A percentile compares a stretch with the other conserved stretches of the same genome.
phyloP scores from a whole-genome alignment of 2,797 vertebrate species.

The Odontamblyopus lacepedii region DNA sequence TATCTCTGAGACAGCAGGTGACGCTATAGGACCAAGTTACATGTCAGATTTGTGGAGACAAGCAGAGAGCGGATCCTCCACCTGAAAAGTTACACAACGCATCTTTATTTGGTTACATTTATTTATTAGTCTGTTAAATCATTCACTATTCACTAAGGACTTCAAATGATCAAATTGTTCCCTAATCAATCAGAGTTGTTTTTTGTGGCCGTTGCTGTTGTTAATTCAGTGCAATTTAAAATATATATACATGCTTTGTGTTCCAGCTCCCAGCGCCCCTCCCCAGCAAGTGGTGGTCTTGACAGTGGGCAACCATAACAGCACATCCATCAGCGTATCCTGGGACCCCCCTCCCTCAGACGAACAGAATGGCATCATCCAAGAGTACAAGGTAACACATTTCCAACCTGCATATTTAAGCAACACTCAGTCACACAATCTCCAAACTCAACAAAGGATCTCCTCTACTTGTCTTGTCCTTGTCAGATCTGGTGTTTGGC shows the following conservation, averaged over 20 bases:
- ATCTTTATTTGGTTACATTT: not conserved
- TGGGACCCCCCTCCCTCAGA: constrained; percentile 96
- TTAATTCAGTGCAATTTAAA: not conserved
- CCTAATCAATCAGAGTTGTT: not conserved
- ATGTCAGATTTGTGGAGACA: too few species aligned
- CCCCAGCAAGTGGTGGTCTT: constrained; percentile 96
- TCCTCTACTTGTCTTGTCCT: constrained; percentile 47
- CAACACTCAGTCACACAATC: constrained; percentile 14
- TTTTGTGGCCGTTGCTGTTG: not conserved
- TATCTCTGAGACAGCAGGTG: too few species aligned
- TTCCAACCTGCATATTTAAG: constrained; percentile 34
- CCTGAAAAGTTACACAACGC: too few species aligned
- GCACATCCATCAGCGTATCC: constrained; percentile 97
- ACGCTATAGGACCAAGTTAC: too few species aligned
- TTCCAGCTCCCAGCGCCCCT: constrained; percentile 90
- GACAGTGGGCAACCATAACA: constrained; percentile 93
- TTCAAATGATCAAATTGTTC: not conserved
- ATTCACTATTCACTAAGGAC: not conserved
- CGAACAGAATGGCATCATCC: constrained; percentile 97
- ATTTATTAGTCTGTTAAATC: too few species aligned
- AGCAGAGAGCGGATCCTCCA: too few species aligned
- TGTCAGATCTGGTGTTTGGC: constrained; percentile 97
- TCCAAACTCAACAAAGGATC: constrained; percentile 26
- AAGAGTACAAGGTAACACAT: constrained; percentile 91
- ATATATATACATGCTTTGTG: not conserved